Evolutionary conservation across 2,113 vertebrate genomes (phyloP).

Genomic region (Telmatochromis sp.): DNA sequence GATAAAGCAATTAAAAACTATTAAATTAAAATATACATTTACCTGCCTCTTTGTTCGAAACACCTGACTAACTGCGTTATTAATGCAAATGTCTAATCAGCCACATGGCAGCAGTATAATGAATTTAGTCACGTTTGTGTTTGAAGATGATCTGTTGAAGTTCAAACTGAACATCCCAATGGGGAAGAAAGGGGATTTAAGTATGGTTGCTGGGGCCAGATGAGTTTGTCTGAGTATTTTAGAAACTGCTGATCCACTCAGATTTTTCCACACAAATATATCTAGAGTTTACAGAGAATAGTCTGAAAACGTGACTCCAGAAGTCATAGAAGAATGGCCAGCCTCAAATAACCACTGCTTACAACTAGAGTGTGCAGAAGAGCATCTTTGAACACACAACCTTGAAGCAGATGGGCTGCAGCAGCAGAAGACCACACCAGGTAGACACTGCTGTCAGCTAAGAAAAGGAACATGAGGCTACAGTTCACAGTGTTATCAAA

Average conservation of each 20-base stretch:
- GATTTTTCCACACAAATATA: neutral
- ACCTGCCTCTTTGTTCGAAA: neutral
- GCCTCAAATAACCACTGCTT: neutral
- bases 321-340: neutral
- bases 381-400: neutral
- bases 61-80: neutral
- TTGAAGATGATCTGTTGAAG: neutral
- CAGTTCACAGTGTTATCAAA: neutral
- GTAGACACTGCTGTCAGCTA: neutral
- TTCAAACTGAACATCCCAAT: neutral
- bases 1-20: neutral
- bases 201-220: neutral
- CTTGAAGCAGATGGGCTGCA: neutral
- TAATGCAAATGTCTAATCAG: neutral
- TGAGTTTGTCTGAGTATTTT: neutral
- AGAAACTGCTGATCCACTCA: neutral
- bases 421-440: neutral
- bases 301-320: neutral
- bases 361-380: neutral
- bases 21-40: neutral
- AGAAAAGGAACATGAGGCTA: neutral
- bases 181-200: neutral
- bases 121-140: fast-evolving
- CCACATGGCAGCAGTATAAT: neutral
- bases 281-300: neutral